Percentiles rank a stretch among this genome's conserved stretches.
Conservation (phyloP, 2,888 invertebrate genomes). For the Eilema griseolum region DNA sequence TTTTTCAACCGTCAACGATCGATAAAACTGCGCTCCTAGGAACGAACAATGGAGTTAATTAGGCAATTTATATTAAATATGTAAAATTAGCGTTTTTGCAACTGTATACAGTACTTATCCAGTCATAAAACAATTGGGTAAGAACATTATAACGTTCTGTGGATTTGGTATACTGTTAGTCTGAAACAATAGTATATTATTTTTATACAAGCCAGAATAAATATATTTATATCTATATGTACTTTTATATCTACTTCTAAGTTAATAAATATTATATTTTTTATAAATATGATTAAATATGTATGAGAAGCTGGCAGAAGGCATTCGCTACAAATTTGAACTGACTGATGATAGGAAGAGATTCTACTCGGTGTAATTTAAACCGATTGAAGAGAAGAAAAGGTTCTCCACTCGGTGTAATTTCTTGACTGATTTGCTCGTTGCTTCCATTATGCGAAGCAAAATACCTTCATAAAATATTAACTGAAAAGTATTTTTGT, state of each 20-base stretch:
- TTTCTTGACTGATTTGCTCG: neutral
- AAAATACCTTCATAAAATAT: neutral
- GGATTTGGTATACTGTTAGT: slow-evolving; percentile 20
- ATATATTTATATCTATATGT: slow-evolving; percentile 5
- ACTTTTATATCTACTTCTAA: neutral
- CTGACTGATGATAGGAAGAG: neutral
- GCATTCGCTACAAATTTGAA: neutral
- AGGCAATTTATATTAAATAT: slow-evolving; percentile 37
- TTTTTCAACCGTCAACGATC: slow-evolving; percentile 46
- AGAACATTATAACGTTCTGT: slow-evolving; percentile 25
- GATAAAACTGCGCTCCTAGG: slow-evolving; percentile 38
- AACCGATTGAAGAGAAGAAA: too few species aligned
- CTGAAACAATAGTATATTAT: slow-evolving; percentile 15
- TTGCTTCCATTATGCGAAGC: neutral
- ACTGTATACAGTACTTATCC: slow-evolving; percentile 25
- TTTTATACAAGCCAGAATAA: slow-evolving; percentile 1
- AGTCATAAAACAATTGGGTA: slow-evolving; percentile 27
- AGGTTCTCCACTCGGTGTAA: neutral
- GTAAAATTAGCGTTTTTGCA: slow-evolving; percentile 31
- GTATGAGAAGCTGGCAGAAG: neutral
- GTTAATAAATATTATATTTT: neutral
- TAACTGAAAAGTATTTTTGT: neutral
- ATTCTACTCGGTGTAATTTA: neutral
- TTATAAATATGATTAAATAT: neutral
- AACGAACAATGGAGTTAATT: slow-evolving; percentile 43